Percentiles rank a stretch among this genome's conserved stretches.
Evolutionary conservation across 2,888 invertebrate species (phyloP).

Genomic region (Harmothoe impar): DNA sequence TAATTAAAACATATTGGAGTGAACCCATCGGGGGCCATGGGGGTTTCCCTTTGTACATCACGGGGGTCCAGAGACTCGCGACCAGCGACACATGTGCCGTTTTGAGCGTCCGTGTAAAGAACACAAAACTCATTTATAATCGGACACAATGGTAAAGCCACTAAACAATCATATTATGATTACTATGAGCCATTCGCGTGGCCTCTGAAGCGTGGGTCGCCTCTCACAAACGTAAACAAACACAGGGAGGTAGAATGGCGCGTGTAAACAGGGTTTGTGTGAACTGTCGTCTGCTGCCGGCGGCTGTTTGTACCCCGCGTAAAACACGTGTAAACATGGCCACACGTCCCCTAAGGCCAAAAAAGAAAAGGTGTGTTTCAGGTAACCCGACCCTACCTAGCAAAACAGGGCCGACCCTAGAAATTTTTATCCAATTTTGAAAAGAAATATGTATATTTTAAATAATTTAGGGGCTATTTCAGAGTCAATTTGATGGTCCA

Average conservation of each 20-base stretch:
- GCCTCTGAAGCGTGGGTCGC: not conserved
- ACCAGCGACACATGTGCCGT: not conserved
- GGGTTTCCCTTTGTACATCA: conserved; percentile 12
- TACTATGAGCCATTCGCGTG: not conserved
- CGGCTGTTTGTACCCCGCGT: not conserved
- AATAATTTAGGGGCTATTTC: too few species aligned
- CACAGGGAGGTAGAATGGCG: not conserved
- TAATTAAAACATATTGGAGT: not conserved
- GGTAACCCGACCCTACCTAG: too few species aligned
- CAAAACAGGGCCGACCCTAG: too few species aligned
- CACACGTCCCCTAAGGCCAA: not conserved
- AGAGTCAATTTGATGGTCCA: too few species aligned
- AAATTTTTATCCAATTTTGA: too few species aligned
- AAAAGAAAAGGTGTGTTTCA: too few species aligned
- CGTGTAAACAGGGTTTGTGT: not conserved
- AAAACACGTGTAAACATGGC: conserved; percentile 6
- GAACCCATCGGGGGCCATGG: not conserved
- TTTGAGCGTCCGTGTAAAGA: too few species aligned
- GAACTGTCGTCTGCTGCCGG: conserved; percentile 24
- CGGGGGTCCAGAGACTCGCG: not conserved
- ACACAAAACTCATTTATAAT: not conserved
- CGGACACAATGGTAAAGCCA: not conserved
- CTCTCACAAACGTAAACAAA: not conserved
- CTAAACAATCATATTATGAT: not conserved
- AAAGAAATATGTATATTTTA: too few species aligned